phyloP scores from a whole-genome alignment of 2,797 vertebrate genomes.

The Perdix hodgsoniae region DNA sequence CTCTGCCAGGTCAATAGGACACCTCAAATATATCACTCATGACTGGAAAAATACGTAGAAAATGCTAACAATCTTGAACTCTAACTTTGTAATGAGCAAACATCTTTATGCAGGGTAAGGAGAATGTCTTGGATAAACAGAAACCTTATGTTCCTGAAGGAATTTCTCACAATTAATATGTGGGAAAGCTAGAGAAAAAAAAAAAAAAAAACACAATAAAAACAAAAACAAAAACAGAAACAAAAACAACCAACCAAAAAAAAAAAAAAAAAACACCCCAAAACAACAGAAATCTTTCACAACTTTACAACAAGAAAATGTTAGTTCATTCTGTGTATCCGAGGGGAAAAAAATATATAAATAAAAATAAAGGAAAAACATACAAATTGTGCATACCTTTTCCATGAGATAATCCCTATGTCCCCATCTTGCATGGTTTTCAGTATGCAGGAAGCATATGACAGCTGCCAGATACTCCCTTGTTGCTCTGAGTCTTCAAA shows the following conservation, averaged over 20 bases:
- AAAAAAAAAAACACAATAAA: neutral
- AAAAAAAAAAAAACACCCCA: no score
- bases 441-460: neutral
- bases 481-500: neutral
- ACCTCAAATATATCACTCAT: neutral
- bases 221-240: neutral
- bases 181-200: neutral
- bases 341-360: neutral
- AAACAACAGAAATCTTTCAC: neutral
- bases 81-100: neutral
- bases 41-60: neutral
- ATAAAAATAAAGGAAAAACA: neutral
- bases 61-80: neutral
- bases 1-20: neutral
- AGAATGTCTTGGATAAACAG: neutral
- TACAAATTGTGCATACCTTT: neutral
- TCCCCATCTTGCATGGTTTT: neutral
- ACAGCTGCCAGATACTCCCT: neutral
- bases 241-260: no score
- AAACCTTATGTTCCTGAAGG: neutral
- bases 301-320: neutral
- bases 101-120: neutral
- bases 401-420: neutral
- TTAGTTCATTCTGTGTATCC: neutral
- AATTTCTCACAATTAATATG: neutral